Percentiles rank a stretch among this genome's conserved stretches.
These are phyloP conservation scores for Cygnus olor DNA, from an alignment of 2,797 vertebrate species.

Conservation along the genomic window DNA sequence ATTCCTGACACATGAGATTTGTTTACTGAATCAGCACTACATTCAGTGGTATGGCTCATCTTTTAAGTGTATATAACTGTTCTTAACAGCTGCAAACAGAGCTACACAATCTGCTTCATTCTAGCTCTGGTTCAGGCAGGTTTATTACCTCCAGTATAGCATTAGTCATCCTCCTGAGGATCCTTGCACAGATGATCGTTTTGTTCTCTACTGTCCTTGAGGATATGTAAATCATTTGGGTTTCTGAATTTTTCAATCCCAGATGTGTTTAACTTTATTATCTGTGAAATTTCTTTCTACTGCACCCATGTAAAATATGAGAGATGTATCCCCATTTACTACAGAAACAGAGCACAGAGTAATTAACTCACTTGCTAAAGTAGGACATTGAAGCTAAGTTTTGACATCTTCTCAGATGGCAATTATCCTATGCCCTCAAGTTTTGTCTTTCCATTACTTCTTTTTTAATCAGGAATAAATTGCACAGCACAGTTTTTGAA, in stretches of 20 bases:
- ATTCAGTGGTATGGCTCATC: not conserved
- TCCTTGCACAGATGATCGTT: conserved; percentile 6
- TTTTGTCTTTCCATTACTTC: not conserved
- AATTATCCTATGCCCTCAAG: conserved; percentile 51
- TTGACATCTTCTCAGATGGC: not conserved
- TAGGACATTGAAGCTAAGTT: conserved; percentile 37
- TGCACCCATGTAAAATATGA: not conserved
- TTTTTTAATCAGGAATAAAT: not conserved
- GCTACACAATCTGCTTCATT: not conserved
- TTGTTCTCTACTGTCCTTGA: conserved; percentile 42
- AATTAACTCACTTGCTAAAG: conserved; percentile 52
- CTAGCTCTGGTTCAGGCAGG: conserved; percentile 17
- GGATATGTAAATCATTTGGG: conserved; percentile 9
- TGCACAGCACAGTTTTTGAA: not conserved
- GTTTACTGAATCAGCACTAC: not conserved
- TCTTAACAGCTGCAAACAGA: conserved; percentile 18
- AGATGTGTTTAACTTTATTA: not conserved
- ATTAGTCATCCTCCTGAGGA: conserved; percentile 8
- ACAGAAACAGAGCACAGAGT: conserved; percentile 14
- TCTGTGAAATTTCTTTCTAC: not conserved
- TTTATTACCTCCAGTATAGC: not conserved
- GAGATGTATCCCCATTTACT: not conserved
- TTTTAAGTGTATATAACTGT: not conserved
- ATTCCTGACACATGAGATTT: not conserved
- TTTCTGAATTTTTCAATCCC: conserved; percentile 17